These are phyloP conservation scores for Tauraco erythrolophus DNA, from an alignment of 2,113 vertebrate species.

Conservation along the genomic window DNA sequence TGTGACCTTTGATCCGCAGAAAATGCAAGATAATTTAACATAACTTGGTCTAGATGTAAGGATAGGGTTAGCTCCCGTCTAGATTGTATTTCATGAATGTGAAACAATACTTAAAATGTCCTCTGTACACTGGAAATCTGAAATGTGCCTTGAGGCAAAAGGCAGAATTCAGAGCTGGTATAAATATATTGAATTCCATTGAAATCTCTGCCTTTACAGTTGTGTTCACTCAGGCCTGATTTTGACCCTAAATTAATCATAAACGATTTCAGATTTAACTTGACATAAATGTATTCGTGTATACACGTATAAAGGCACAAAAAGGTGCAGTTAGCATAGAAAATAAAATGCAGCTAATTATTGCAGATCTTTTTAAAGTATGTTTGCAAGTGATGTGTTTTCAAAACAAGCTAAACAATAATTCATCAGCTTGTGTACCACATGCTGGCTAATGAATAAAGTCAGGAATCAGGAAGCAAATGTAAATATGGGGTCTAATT, in stretches of 20 bases:
- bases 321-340: conserved; percentile 24
- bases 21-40: neutral
- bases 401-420: conserved; percentile 64
- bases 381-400: conserved; percentile 49
- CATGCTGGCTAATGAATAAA: conserved; percentile 69
- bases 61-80: neutral
- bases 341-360: conserved; percentile 67
- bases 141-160: neutral
- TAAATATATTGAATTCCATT: neutral
- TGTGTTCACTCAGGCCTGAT: neutral
- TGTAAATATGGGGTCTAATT: conserved; percentile 49
- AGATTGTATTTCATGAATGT: neutral
- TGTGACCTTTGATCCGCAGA: neutral
- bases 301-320: neutral
- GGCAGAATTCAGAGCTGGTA: neutral
- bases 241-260: conserved; percentile 39
- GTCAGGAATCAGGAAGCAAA: conserved; percentile 60
- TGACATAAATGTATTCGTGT: neutral
- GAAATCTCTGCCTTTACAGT: neutral
- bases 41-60: neutral
- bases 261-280: conserved; percentile 28
- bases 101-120: neutral
- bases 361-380: conserved; percentile 29
- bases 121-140: neutral
- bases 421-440: conserved; percentile 35